A percentile compares a stretch with the other conserved stretches of the same genome.
Conservation (phyloP, 2,113 vertebrate species). For the Petromus typicus region DNA sequence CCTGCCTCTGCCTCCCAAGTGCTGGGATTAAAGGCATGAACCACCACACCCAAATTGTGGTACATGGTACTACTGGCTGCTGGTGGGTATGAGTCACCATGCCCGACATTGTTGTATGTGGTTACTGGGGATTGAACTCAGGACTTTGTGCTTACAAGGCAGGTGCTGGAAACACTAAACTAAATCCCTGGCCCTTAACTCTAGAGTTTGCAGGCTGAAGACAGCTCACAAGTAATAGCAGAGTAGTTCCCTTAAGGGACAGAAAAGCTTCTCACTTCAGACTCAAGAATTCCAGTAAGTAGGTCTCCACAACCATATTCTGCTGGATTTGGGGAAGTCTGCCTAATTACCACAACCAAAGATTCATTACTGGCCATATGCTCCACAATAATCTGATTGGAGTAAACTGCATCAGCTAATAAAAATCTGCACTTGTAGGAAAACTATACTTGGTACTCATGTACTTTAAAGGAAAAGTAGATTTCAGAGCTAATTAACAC, state of each 20-base stretch:
- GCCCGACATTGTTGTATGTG: no score
- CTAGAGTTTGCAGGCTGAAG: accelerated
- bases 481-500: neutral
- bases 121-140: no score
- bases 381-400: neutral
- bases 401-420: neutral
- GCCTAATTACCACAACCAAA: neutral
- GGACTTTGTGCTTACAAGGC: no score
- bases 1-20: no score
- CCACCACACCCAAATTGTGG: no score
- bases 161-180: no score
- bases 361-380: neutral
- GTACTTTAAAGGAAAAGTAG: neutral
- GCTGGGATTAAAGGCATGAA: no score
- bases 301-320: neutral
- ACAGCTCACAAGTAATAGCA: neutral
- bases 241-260: accelerated
- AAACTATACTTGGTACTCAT: constrained; percentile 16
- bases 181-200: no score
- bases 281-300: neutral
- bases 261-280: accelerated
- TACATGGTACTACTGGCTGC: no score
- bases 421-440: neutral
- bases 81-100: no score
- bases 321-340: neutral